Evolutionary conservation across 2,797 vertebrate genomes (phyloP), one percentile per base, ranked within the genome.

Genomic region (Siniperca obscura): DNA sequence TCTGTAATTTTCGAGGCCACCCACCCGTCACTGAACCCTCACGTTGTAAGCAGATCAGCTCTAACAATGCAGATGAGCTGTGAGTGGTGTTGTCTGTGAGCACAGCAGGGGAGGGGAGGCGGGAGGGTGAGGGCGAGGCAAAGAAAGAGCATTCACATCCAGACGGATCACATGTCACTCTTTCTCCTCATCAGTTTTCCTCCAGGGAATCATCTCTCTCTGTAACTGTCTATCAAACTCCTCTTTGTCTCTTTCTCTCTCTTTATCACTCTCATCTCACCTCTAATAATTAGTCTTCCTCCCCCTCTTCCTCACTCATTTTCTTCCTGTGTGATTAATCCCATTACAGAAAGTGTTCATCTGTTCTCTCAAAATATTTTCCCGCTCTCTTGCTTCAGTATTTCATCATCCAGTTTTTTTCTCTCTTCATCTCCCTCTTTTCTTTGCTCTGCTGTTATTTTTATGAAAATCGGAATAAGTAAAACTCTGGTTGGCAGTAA

Each of bases 151-250:
- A 4, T 36, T 75, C 27, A 13, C 66, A 48, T 74, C 57, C 77
- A 65, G 40, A 42, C 55, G 3, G 77, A 79, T 86, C 69, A 57
- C 44, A 83, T 81, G 88, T 80, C 83, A 59, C 76, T 81, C 74
- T 46, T 9, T 52, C 27, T 46, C 68, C 36, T 52, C 52, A 12
- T 50, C 3, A 30, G 25, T 38, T 44, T 38, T 50, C 59, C 78
- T 83, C 81, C 36, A 53, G 81, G 83, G 83, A 83, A 25, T 62
- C 55, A 0, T 60, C 57, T 66, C 53, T 66, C 52, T 79, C 73
- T 44, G 48, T 48, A 60, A 48, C 78, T 74, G 84, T 70, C 81
- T 14, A 21, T 86, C 86, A 86, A 65, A 76, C 80, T 78, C 36
- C 55, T 80, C 75, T 82, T 73, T 82, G 71, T 79, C 59, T 81